These are phyloP conservation scores for Apogon talboti DNA, from an alignment of 2,797 vertebrate genomes.

Conservation along the genomic window DNA sequence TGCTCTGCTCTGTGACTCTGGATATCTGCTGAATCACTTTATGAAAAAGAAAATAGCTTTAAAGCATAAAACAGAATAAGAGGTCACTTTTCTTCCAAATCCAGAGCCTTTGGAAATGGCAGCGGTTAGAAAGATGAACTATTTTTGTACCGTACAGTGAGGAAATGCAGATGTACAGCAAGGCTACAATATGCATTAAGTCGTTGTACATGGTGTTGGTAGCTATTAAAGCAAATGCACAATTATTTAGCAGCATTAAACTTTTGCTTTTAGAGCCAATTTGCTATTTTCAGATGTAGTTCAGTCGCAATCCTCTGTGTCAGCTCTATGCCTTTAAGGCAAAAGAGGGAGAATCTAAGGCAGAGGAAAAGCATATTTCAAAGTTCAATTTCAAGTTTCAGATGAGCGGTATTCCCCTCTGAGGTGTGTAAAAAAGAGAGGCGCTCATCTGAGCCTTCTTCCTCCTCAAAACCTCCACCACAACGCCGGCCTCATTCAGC, in stretches of 20 bases:
- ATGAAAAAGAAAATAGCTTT: not conserved
- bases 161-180: slow-evolving; percentile 7
- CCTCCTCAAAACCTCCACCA: slow-evolving; percentile 24
- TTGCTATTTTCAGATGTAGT: slow-evolving; percentile 18
- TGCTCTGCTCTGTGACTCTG: not conserved
- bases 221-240: not conserved
- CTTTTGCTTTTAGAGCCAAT: slow-evolving; percentile 1
- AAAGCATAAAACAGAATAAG: slow-evolving; percentile 7
- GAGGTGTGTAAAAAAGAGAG: slow-evolving; percentile 21
- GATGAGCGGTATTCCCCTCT: slow-evolving; percentile 38
- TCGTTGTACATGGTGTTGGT: not conserved
- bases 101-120: slow-evolving; percentile 2
- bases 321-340: slow-evolving; percentile 19
- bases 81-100: not conserved
- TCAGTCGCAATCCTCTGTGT: slow-evolving; percentile 1
- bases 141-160: slow-evolving; percentile 12
- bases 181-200: not conserved
- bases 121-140: not conserved
- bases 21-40: slow-evolving; percentile 10
- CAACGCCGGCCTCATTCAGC: slow-evolving; percentile 52
- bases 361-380: slow-evolving; percentile 34
- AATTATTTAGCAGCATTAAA: not conserved
- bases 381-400: slow-evolving; percentile 62
- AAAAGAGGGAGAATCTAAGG: slow-evolving; percentile 5
- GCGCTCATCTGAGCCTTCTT: slow-evolving; percentile 21